Evolutionary conservation across 1,140 invertebrate genomes (phyloP).

Genomic region (Xylocopa sonorina): DNA sequence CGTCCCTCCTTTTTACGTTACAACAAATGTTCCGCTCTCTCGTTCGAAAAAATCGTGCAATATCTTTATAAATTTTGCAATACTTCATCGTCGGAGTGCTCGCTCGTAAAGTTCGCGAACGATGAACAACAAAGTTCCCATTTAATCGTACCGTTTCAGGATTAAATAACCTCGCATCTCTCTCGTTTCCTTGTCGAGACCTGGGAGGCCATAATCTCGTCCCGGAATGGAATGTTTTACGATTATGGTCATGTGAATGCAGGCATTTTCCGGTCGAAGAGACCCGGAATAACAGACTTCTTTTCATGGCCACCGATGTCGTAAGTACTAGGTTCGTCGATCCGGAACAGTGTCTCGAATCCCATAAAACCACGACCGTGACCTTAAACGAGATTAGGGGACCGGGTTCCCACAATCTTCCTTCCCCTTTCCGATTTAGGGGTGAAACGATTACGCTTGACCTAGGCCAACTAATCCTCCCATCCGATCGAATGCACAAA

Average conservation of each 20-base stretch:
- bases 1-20: not conserved
- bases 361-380: slow-evolving; percentile 63
- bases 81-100: too few species aligned
- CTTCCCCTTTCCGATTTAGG: not conserved
- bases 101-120: too few species aligned
- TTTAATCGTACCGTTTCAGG: too few species aligned
- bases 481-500: not conserved
- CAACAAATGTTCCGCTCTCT: too few species aligned
- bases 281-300: slow-evolving; percentile 27
- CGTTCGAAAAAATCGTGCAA: not conserved
- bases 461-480: slow-evolving; percentile 42
- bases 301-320: slow-evolving; percentile 48
- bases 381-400: slow-evolving; percentile 60
- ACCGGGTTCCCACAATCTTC: slow-evolving; percentile 24
- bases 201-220: not conserved
- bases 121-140: too few species aligned
- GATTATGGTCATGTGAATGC: slow-evolving; percentile 5
- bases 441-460: slow-evolving; percentile 17
- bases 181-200: too few species aligned
- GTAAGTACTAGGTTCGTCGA: slow-evolving; percentile 35
- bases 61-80: not conserved
- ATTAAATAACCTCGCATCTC: too few species aligned
- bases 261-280: slow-evolving; percentile 36
- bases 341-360: slow-evolving; percentile 30
- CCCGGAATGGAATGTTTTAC: slow-evolving; percentile 12